Percentiles rank a stretch among this genome's conserved stretches.
Evolutionary conservation across 2,113 vertebrate genomes (phyloP).

Genomic region (Phrynosoma platyrhinos): DNA sequence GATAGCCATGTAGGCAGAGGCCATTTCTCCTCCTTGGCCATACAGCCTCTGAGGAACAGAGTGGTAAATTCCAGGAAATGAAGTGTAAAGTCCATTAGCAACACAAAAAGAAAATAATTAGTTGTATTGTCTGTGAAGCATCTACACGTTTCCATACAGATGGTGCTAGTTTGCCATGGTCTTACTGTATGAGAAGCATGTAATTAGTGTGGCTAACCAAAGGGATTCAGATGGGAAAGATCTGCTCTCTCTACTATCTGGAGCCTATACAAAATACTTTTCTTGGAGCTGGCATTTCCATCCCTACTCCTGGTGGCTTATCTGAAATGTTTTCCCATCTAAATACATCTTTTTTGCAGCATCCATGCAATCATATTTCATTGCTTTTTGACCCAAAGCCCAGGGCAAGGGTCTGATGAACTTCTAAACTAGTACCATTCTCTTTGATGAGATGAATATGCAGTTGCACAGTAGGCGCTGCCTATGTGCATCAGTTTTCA

Average conservation of each 20-base stretch:
- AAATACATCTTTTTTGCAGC: conserved; percentile 44
- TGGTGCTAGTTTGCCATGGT: neutral
- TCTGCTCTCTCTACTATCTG: neutral
- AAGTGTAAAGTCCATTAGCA: neutral
- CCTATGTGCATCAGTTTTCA: conserved; percentile 44
- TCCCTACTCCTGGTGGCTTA: conserved; percentile 25
- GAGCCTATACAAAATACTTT: neutral
- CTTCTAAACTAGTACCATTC: conserved; percentile 63
- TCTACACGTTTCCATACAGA: neutral
- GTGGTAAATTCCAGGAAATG: no score
- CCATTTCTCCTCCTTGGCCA: no score
- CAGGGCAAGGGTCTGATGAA: conserved; percentile 66
- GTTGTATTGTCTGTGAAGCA: neutral
- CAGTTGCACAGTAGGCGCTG: conserved; percentile 64
- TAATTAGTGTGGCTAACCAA: neutral
- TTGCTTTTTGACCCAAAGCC: conserved; percentile 61
- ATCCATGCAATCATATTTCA: conserved; percentile 67
- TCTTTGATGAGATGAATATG: conserved; percentile 55
- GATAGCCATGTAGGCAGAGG: no score
- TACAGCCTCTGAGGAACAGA: no score
- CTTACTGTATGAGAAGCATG: neutral
- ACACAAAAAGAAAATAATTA: neutral
- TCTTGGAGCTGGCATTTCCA: neutral
- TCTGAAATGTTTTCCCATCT: conserved; percentile 47
- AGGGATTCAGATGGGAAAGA: neutral